These are phyloP conservation scores for Phyllotis vaccarum DNA, from an alignment of 2,797 vertebrate genomes.

Conservation along the genomic window DNA sequence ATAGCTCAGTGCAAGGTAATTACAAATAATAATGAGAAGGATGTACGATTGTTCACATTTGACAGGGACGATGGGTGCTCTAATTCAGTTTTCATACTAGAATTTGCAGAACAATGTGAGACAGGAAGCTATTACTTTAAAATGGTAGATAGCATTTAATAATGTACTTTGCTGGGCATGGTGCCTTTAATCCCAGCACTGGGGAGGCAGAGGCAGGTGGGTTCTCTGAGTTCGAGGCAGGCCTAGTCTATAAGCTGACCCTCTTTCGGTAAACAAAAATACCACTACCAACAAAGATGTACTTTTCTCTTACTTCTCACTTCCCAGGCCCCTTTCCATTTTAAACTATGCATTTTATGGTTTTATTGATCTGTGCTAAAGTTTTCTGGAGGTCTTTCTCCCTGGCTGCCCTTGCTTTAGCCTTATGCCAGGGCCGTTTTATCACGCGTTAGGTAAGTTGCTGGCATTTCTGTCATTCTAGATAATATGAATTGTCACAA, in stretches of 20 bases:
- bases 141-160: not conserved
- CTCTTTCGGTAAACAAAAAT: not conserved
- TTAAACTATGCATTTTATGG: not conserved
- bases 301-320: not conserved
- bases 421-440: not conserved
- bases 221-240: not conserved
- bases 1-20: conserved; percentile 31
- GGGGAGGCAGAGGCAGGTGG: not conserved
- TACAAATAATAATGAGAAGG: conserved; percentile 56
- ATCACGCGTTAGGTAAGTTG: not conserved
- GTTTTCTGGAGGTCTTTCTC: not conserved
- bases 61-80: not conserved
- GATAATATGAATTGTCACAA: not conserved
- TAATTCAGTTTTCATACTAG: not conserved
- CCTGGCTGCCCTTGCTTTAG: not conserved
- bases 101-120: not conserved
- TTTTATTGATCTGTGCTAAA: not conserved
- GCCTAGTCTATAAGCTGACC: not conserved
- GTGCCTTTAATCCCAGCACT: not conserved
- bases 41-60: not conserved
- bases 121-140: not conserved
- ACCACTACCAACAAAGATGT: no score
- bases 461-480: not conserved
- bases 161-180: not conserved
- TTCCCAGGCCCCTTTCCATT: not conserved